Percentiles rank a stretch among this genome's conserved stretches.
phyloP scores from a whole-genome alignment of 2,888 invertebrate genomes.

The Sericinus montela region DNA sequence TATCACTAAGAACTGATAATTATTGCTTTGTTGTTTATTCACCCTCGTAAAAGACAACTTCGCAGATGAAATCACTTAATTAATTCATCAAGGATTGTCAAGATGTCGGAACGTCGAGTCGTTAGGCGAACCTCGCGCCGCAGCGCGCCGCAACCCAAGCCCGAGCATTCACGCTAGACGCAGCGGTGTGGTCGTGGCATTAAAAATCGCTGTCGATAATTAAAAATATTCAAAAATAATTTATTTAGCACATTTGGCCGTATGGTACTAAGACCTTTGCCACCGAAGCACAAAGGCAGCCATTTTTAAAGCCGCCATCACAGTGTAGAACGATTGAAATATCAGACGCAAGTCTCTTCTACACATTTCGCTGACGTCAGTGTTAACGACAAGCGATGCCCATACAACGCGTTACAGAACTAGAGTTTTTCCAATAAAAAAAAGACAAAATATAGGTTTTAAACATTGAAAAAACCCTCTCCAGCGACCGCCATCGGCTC shows the following conservation, averaged over 20 bases:
- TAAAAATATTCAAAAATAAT: too few species aligned
- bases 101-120: constrained; percentile 12
- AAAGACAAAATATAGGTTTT: neutral
- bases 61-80: neutral
- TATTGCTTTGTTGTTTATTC: constrained; percentile 8
- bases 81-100: neutral
- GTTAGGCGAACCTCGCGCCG: constrained; percentile 27
- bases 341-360: constrained; percentile 35
- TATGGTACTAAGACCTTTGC: neutral
- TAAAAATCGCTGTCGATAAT: constrained; percentile 17
- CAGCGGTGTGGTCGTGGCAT: constrained; percentile 44
- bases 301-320: constrained; percentile 30
- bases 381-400: constrained; percentile 78
- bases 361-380: constrained; percentile 53
- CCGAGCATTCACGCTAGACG: constrained; percentile 78
- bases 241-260: constrained; percentile 12
- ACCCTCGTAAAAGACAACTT: constrained; percentile 21
- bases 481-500: constrained; percentile 22
- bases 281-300: constrained; percentile 20
- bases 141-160: constrained; percentile 69
- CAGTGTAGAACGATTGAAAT: constrained; percentile 24
- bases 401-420: constrained; percentile 63
- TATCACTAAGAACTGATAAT: neutral
- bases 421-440: constrained; percentile 29
- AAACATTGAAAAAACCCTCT: constrained; percentile 36